A percentile compares a stretch with the other conserved stretches of the same genome.
These are phyloP conservation scores for Rhegmatorhina hoffmannsi DNA, from an alignment of 2,113 vertebrate species.

Conservation along the genomic window DNA sequence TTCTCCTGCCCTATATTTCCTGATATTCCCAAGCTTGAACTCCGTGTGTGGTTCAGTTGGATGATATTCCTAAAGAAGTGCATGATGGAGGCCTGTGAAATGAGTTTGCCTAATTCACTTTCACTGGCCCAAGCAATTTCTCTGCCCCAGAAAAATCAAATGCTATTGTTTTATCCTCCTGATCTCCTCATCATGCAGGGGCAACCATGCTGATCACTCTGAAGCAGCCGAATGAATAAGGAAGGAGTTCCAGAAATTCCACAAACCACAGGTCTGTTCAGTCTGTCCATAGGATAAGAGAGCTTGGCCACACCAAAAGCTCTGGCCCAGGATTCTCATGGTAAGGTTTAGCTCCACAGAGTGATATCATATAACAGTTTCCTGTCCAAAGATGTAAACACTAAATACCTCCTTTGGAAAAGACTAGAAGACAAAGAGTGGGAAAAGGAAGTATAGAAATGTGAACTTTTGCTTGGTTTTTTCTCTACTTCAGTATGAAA, in stretches of 20 bases:
- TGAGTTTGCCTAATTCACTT: background rate
- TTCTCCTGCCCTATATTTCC: background rate
- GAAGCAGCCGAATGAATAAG: background rate
- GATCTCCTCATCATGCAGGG: background rate
- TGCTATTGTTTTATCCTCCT: background rate
- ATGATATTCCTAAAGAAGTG: background rate
- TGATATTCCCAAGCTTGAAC: background rate
- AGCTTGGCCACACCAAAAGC: background rate
- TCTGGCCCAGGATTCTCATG: accelerated
- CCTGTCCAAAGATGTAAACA: background rate
- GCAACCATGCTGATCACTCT: background rate
- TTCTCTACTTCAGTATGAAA: background rate
- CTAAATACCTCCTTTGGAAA: background rate
- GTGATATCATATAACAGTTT: background rate
- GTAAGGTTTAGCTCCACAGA: background rate
- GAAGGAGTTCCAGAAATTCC: background rate
- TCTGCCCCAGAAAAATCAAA: background rate
- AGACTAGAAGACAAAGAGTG: background rate
- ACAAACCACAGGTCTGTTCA: background rate
- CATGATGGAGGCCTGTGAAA: background rate
- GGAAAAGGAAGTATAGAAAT: background rate
- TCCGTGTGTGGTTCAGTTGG: background rate
- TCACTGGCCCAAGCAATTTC: background rate
- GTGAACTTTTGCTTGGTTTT: background rate
- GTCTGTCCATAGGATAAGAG: background rate